Base-by-base conservation (phyloP, 2,888 invertebrate genomes). In the Caenorhabditis uteleia region DNA sequence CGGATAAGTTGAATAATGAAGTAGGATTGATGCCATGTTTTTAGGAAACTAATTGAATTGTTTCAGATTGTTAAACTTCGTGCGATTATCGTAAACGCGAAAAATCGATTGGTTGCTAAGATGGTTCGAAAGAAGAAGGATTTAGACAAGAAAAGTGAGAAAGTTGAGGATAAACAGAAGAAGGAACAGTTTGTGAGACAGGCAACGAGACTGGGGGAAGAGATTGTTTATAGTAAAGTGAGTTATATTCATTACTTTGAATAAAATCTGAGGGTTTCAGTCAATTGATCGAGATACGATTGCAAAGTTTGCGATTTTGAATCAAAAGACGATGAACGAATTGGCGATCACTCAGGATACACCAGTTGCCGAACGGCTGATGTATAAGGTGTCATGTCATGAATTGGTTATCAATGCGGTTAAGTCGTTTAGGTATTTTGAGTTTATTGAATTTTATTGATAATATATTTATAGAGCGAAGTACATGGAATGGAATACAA, bases 311-410 rank as follows among this genome's bases (percentile, higher is more conserved):
- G 56, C 66, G 1, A 42, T 43, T 1, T 12, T 67, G 5, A 67
- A 67, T 26, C 46, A 42, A 27, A 67, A 67, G 26, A 38, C 33
- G 4, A 16, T 67, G 20, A 26, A 53, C 27, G 38, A 67, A 26
- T 23, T 67, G 29, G 48, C 49, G 14, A 60, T 60, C 29, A 27
- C 48, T 14, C 57, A 18, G 3, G 50, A 42, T 5, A 57, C 60
- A 0, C 23, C 53, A 16, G 45, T 61, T 0, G 21, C 44, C 0
- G 57, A 61, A 16, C n/a, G 57, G 14, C n/a, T 60, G 1, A 18
- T 67, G 54, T 67, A 60, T 42, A 67, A 61, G 31, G 14, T 60
- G 33, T 60, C 56, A 3, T 44, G 47, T n/a, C 49, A 66, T 16
- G 48, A 50, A 7, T 21, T 48, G 5, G 44, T 60, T 10, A 53